Evolutionary conservation across 2,888 invertebrate species (phyloP), one percentile per base, ranked within the genome.

Genomic region (Trilocha varians): DNA sequence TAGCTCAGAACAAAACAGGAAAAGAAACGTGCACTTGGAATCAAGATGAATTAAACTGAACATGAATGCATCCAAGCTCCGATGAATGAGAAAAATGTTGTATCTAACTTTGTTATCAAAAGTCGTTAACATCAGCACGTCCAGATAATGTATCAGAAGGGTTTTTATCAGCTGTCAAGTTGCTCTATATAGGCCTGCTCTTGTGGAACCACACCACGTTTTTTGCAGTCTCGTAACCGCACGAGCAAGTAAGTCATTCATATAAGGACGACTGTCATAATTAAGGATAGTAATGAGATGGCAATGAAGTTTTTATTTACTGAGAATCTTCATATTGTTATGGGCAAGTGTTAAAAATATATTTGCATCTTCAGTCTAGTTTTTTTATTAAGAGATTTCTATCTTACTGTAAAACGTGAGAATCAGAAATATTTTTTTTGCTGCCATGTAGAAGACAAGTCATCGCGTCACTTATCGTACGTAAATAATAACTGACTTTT

Each of bases 181-280:
- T 65, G 62, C 76, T 71, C 63, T 65, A 69, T 75, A 75, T 71
- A 75, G 70, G 60, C 58, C 57, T 59, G 51, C 61, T 64, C 61
- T 59, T 57, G 59, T 49, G 59, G 64, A 60, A 66, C 58, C 64
- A 60, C 69, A 67, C 62, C 65, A 52, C 62, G 70, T 74, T 74
- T 71, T 82, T 82, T 75, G 46, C 63, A 65, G 59, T 46, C 55
- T 60, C 47, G 45, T 53, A 58, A 55, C 59, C 66, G 59, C 62
- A 55, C 60, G 64, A 60, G 61, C 68, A 69, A 70, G 74, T 73
- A 68, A 76, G 69, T 65, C 70, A 70, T 73, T 75, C 79, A 52
- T 84, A 82, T 79, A 84, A 62, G 84, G 84, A 65, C 57, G 76
- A 78, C 83, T 83, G 82, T 84, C 79, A 84, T 84, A 84, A 85